These are phyloP conservation scores for Eulithis testata DNA, from an alignment of 2,888 invertebrate genomes.

Conservation along the genomic window DNA sequence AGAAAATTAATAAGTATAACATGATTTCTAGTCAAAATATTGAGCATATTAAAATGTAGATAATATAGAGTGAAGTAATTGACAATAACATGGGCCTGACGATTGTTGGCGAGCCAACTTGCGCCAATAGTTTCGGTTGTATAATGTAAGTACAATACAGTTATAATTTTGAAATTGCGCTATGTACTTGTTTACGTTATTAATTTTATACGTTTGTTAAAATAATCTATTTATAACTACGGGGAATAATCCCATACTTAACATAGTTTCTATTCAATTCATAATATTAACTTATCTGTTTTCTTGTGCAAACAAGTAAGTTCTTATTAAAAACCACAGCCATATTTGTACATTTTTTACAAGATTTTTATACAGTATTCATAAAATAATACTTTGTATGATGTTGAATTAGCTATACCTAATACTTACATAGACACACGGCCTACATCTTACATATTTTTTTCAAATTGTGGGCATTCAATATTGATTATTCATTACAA, in stretches of 20 bases:
- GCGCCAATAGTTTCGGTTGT: slow-evolving; percentile 58
- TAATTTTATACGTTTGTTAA: slow-evolving; percentile 68
- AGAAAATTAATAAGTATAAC: slow-evolving; percentile 79
- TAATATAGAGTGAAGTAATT: slow-evolving; percentile 79
- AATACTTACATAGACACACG: slow-evolving; percentile 24
- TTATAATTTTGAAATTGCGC: slow-evolving; percentile 58
- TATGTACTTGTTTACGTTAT: slow-evolving; percentile 63
- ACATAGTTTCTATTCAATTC: slow-evolving; percentile 39
- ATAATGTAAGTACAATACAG: slow-evolving; percentile 72
- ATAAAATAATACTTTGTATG: slow-evolving; percentile 41
- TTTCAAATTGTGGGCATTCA: slow-evolving; percentile 46
- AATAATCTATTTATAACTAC: slow-evolving; percentile 38
- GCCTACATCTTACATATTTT: slow-evolving; percentile 49
- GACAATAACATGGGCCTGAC: slow-evolving; percentile 83
- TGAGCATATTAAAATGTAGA: slow-evolving; percentile 83
- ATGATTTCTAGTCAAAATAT: slow-evolving; percentile 85
- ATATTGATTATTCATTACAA: slow-evolving; percentile 42
- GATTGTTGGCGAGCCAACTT: slow-evolving; percentile 45
- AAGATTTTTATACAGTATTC: slow-evolving; percentile 53
- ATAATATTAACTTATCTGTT: slow-evolving; percentile 32
- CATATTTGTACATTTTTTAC: slow-evolving; percentile 66
- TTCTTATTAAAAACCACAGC: slow-evolving; percentile 44
- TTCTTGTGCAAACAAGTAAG: slow-evolving; percentile 39
- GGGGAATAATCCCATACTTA: slow-evolving; percentile 8
- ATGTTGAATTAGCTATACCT: slow-evolving; percentile 7